Percentiles rank a stretch among this genome's conserved stretches.
Conservation (phyloP, 2,797 vertebrate species). For the Zalophus californianus region DNA sequence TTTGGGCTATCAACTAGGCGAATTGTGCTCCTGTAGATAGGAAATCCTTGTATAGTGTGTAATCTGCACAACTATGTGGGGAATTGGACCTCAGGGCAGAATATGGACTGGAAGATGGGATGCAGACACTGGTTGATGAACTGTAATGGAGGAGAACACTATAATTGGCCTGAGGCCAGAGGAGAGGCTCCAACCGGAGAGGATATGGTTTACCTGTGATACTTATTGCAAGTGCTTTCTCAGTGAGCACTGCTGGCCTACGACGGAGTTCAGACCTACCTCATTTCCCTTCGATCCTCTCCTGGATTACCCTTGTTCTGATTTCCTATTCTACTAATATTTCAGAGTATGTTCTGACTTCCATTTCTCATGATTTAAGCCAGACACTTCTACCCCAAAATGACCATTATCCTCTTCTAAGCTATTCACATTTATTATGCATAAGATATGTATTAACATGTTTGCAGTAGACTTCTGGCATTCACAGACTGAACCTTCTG, state of each 20-base stretch:
- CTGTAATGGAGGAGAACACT: not conserved
- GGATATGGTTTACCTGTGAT: not conserved
- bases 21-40: not conserved
- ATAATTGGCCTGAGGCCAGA: not conserved
- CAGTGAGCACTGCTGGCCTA: not conserved
- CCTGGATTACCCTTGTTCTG: not conserved
- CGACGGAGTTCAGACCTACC: not conserved
- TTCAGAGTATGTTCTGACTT: slow-evolving; percentile 15
- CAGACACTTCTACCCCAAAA: not conserved
- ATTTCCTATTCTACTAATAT: not conserved
- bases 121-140: not conserved
- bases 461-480: not conserved
- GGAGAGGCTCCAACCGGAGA: not conserved
- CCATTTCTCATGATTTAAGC: not conserved
- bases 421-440: not conserved
- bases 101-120: not conserved
- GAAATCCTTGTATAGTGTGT: not conserved
- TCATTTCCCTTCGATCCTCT: not conserved
- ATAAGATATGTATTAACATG: not conserved
- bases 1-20: not conserved
- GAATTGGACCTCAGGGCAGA: not conserved
- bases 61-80: too few relatives aligned
- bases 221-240: not conserved
- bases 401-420: not conserved
- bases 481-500: not conserved